phyloP scores from a whole-genome alignment of 2,113 vertebrate species.

The Sebastes schlegelii region DNA sequence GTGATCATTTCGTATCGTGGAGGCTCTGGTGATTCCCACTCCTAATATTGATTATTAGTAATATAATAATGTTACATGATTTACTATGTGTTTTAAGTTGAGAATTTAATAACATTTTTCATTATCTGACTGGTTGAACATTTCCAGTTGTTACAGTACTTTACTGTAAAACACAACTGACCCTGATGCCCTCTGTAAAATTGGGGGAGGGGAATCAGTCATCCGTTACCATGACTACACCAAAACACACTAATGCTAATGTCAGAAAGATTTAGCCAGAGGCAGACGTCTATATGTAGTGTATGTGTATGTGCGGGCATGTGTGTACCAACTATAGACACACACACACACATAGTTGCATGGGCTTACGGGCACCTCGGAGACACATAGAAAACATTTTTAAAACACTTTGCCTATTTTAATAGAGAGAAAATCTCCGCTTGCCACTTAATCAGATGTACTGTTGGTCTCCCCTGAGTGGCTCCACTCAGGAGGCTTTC shows the following conservation, averaged over 20 bases:
- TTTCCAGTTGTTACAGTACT: background rate
- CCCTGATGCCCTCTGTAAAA: background rate
- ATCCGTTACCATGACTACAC: slow-evolving; percentile 27
- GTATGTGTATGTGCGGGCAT: background rate
- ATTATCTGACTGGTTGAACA: background rate
- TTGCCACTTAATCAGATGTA: slow-evolving; percentile 31
- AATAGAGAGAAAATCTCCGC: slow-evolving; percentile 55
- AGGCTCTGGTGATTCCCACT: no score
- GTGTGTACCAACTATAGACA: slow-evolving; percentile 18
- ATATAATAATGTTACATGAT: background rate
- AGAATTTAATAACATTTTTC: background rate
- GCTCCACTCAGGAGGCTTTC: slow-evolving; percentile 27
- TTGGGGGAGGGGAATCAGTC: background rate
- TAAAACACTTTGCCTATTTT: slow-evolving; percentile 36
- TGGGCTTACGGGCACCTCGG: background rate
- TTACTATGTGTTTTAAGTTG: background rate
- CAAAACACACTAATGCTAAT: slow-evolving; percentile 16
- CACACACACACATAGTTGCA: background rate
- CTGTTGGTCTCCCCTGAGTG: slow-evolving; percentile 26
- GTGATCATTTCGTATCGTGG: no score
- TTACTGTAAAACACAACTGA: slow-evolving; percentile 9
- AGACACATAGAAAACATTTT: slow-evolving; percentile 9
- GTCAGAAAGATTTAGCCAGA: slow-evolving; percentile 37
- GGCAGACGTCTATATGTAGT: slow-evolving; percentile 30
- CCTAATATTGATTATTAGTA: background rate